These are phyloP conservation scores for Cladopsammia gracilis DNA, from an alignment of 64 coral and sea anemone genomes.

Conservation along the genomic window DNA sequence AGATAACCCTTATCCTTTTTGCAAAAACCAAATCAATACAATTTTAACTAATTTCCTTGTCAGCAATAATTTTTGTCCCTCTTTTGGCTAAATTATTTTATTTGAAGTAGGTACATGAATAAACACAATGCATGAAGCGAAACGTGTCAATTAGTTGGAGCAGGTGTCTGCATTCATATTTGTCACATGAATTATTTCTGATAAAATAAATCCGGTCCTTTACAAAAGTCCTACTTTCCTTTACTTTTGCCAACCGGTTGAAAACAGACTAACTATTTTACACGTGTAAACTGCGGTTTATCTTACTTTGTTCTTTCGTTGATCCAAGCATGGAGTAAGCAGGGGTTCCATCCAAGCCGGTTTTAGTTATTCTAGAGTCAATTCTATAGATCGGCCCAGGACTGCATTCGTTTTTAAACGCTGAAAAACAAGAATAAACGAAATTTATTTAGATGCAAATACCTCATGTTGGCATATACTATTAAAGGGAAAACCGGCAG, in stretches of 20 bases:
- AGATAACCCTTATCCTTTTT: no score
- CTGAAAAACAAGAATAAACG: slow-evolving; percentile 29
- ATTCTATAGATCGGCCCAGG: slow-evolving; percentile 94
- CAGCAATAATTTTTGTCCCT: no score
- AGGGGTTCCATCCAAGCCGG: slow-evolving; percentile 89
- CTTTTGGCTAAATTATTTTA: no score
- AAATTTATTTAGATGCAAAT: not conserved
- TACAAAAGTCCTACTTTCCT: no score
- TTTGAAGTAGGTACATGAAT: no score
- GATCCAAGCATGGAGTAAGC: slow-evolving; percentile 89
- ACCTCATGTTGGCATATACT: not conserved
- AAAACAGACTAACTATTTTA: no score
- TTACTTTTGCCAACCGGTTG: no score
- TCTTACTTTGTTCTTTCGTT: slow-evolving; percentile 92
- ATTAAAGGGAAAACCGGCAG: not conserved
- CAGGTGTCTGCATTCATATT: not conserved
- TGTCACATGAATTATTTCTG: no score
- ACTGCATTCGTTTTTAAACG: slow-evolving; percentile 96
- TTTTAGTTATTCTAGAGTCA: slow-evolving; percentile 76
- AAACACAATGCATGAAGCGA: no score
- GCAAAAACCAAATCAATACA: no score
- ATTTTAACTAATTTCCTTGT: no score
- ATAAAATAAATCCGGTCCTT: no score
- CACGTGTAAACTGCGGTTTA: not conserved
- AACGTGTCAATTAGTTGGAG: not conserved